Base-by-base conservation (phyloP, 2,113 vertebrate genomes). In the Turnix velox region DNA sequence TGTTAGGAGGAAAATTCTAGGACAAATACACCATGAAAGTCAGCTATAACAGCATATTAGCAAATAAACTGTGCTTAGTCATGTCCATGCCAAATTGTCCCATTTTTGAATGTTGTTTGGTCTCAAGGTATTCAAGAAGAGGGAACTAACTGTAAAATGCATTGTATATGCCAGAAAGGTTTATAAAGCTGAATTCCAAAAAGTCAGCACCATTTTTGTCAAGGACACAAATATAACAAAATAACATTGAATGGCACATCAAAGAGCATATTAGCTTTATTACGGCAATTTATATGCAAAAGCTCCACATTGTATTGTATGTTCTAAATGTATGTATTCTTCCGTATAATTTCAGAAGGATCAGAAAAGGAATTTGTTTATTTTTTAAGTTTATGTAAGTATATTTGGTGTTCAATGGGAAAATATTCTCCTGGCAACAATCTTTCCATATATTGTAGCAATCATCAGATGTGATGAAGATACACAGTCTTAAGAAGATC, bases 221-320 rank as follows among this genome's bases (percentile, higher is more conserved):
- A 85, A 80, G 87, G 90, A 73, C 90, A 96, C 42, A 85, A 89
- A 82, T 89, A 82, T 71, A 96, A 79, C 42, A 69, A 79, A 85
- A 76, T 85, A 89, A 54, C 57, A 87, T 27, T 85, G 55, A 87
- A 90, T 27, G 20, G 67, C 59, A 91, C 82, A 92, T 92, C 90
- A 92, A 95, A 95, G 87, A 89, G 20, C 68, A 66, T 45, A 42
- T 28, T 46, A 79, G 42, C 22, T 92, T 92, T 89, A 94, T 85
- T 93, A 95, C 77, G 89, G 83, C 91, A 80, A 89, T 92, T 92
- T 85, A 78, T 46, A 91, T 76, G 78, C 74, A 92, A 91, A 93
- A 96, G 15, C 14, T 42, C 12, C 35, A 54, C 31, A 73, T 65
- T 87, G 81, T 46, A 68, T 72, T 83, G 45, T 27, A 87, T 65